Percentiles rank a stretch among this genome's conserved stretches.
phyloP scores from a whole-genome alignment of 2,888 invertebrate genomes.

The Sinelater perroti region DNA sequence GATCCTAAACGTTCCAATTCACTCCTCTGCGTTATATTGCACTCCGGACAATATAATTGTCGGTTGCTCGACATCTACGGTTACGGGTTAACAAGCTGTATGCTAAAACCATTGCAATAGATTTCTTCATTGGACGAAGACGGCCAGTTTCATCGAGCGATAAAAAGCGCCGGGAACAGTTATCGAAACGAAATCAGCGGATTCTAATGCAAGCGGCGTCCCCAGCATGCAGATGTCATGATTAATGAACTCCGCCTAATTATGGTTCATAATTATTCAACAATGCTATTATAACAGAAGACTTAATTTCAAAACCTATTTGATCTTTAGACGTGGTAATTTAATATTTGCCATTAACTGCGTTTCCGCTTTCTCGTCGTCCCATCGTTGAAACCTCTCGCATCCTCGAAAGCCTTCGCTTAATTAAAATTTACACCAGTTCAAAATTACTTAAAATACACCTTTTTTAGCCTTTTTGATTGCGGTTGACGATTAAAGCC shows the following conservation, averaged over 20 bases:
- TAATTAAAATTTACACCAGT: neutral
- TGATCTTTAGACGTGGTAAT: neutral
- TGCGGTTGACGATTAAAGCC: neutral
- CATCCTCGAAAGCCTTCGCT: neutral
- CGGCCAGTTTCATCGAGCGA: neutral
- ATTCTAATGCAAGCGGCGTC: too few relatives aligned
- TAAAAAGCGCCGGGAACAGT: neutral
- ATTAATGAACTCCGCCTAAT: neutral
- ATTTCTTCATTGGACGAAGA: conserved; percentile 11
- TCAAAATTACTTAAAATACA: too few relatives aligned
- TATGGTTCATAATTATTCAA: neutral
- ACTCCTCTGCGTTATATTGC: conserved; percentile 11
- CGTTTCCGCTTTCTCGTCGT: too few relatives aligned
- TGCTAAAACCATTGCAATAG: conserved; percentile 15
- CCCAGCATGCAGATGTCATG: neutral
- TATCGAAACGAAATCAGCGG: neutral
- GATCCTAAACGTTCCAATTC: conserved; percentile 20
- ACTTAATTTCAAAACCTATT: neutral
- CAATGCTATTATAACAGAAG: neutral
- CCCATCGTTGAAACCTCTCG: neutral
- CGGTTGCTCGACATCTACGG: conserved; percentile 14
- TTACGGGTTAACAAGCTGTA: conserved; percentile 20
- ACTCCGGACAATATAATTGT: conserved; percentile 21
- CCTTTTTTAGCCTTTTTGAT: neutral
- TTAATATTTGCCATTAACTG: neutral